These are phyloP conservation scores for Nymphalis polychloros DNA, from an alignment of 2,888 invertebrate genomes.

Conservation along the genomic window DNA sequence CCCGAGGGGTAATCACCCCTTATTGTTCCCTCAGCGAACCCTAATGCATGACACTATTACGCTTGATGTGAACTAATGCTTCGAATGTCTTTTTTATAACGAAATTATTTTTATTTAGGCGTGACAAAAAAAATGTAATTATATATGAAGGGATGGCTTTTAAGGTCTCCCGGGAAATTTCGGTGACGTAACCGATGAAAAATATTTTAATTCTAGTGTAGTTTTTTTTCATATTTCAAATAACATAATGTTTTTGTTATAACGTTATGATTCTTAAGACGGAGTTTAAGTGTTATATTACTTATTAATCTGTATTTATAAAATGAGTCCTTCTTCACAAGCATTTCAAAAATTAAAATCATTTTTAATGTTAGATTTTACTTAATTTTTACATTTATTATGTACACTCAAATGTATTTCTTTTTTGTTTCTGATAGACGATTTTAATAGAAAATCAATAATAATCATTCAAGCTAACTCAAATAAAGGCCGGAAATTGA, in stretches of 20 bases:
- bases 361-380: too few species aligned
- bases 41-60: slow-evolving; percentile 78
- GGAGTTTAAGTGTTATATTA: too few species aligned
- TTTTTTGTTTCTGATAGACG: neutral
- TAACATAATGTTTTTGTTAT: neutral
- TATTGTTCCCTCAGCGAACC: slow-evolving; percentile 68
- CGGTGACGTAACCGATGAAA: slow-evolving; percentile 15
- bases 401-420: too few species aligned
- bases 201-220: neutral
- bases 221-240: neutral
- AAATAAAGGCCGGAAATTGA: slow-evolving; percentile 21
- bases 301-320: too few species aligned
- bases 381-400: too few species aligned
- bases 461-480: slow-evolving; percentile 5
- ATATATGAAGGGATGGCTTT: slow-evolving; percentile 27
- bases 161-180: slow-evolving; percentile 30
- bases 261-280: neutral
- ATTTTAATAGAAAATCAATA: slow-evolving; percentile 26
- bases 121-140: slow-evolving; percentile 18
- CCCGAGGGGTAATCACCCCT: slow-evolving; percentile 73
- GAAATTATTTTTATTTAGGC: slow-evolving; percentile 48
- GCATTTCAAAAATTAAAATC: too few species aligned
- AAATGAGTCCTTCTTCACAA: too few species aligned
- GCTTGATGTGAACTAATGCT: slow-evolving; percentile 65
- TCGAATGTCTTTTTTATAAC: slow-evolving; percentile 62